Percentiles rank a stretch among this genome's conserved stretches.
Evolutionary conservation across 2,888 invertebrate genomes (phyloP).

Genomic region (Catocala sponsa): DNA sequence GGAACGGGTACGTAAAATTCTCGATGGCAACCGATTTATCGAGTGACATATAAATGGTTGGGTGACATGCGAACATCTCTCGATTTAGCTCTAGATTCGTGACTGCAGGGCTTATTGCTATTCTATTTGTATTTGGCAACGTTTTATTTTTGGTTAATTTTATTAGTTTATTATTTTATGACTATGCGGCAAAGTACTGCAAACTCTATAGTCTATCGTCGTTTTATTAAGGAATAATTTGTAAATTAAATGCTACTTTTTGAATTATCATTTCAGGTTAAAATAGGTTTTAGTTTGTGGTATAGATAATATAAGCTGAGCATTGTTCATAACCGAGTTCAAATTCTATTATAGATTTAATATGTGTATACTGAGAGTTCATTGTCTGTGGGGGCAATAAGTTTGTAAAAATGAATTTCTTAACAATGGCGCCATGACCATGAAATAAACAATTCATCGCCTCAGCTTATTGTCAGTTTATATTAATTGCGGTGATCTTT

Average conservation of each 20-base stretch:
- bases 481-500: conserved; percentile 42
- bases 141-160: conserved; percentile 30
- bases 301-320: no score
- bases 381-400: no score
- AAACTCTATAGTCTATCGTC: background rate
- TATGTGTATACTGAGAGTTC: no score
- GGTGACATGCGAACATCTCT: conserved; percentile 38
- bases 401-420: conserved; percentile 24
- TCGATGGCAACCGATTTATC: conserved; percentile 6
- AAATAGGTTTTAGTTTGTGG: no score
- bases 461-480: conserved; percentile 30
- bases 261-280: no score
- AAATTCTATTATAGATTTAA: no score
- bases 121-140: conserved; percentile 32
- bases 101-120: conserved; percentile 31
- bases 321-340: no score
- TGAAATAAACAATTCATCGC: conserved; percentile 31
- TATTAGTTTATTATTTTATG: conserved; percentile 41
- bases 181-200: background rate
- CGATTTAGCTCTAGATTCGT: conserved; percentile 40
- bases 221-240: no score
- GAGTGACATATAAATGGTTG: conserved; percentile 22
- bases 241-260: no score
- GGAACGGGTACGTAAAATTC: conserved; percentile 4
- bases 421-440: conserved; percentile 36